Percentiles rank a stretch among this genome's conserved stretches.
phyloP scores from a whole-genome alignment of 2,888 invertebrate species.

The Drosophila subsilvestris region DNA sequence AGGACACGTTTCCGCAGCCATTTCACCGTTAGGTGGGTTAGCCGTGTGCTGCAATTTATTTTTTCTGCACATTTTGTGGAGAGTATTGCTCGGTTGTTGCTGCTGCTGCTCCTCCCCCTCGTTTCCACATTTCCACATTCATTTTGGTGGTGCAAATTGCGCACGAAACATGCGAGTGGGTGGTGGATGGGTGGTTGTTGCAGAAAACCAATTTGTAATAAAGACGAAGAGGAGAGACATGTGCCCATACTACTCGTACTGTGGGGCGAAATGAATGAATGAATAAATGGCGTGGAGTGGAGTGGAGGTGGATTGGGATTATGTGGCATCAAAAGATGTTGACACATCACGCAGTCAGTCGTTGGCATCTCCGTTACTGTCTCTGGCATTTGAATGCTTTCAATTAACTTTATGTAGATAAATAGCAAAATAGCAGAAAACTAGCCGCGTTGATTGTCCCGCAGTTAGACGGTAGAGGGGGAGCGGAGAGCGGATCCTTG shows the following conservation, averaged over 20 bases:
- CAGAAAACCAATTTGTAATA: conserved; percentile 80
- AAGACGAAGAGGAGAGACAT: conserved; percentile 62
- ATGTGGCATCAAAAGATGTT: conserved; percentile 72
- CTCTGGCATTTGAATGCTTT: conserved; percentile 68
- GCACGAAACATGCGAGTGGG: conserved; percentile 69
- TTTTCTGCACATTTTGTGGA: conserved; percentile 31
- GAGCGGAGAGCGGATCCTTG: conserved; percentile 6
- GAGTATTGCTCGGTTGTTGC: conserved; percentile 29
- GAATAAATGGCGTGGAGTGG: neutral
- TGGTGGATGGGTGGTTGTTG: conserved; percentile 48
- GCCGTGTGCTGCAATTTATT: conserved; percentile 61
- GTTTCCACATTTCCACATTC: conserved; percentile 56
- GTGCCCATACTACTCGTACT: neutral
- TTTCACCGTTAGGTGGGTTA: conserved; percentile 34
- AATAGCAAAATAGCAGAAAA: conserved; percentile 56
- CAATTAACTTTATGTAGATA: conserved; percentile 72
- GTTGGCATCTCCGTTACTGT: conserved; percentile 11
- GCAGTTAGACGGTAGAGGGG: conserved; percentile 22
- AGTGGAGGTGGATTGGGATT: conserved; percentile 33
- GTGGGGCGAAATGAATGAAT: neutral
- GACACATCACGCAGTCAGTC: conserved; percentile 78
- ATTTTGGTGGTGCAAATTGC: conserved; percentile 73
- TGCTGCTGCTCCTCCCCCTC: neutral
- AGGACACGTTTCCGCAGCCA: conserved; percentile 66
- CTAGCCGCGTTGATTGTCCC: conserved; percentile 53